phyloP scores from a whole-genome alignment of 2,888 invertebrate species.

The Oligia strigilis region DNA sequence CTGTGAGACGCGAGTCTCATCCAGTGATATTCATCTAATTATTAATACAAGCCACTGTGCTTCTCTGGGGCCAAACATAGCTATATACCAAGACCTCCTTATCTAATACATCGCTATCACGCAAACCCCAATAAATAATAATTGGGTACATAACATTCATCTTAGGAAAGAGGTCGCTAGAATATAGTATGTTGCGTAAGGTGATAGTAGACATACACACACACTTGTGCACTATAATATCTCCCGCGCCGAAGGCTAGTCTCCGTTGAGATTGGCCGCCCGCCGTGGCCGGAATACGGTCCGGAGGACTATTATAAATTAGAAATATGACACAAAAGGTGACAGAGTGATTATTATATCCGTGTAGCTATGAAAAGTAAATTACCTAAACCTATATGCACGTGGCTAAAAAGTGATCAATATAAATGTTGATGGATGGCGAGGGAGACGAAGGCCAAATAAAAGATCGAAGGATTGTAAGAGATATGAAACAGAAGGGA shows the following conservation, averaged over 20 bases:
- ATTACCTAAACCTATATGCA: background rate
- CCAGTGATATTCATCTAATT: background rate
- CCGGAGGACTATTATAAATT: too few species aligned
- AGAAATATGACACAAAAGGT: constrained; percentile 2
- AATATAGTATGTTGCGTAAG: background rate
- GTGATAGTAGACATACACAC: background rate
- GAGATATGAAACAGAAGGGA: background rate
- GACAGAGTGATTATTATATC: background rate
- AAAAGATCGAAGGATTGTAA: background rate
- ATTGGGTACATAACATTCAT: background rate
- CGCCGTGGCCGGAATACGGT: too few species aligned
- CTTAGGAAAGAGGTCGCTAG: background rate
- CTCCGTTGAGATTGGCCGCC: too few species aligned
- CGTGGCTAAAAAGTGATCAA: background rate
- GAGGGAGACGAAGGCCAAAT: background rate
- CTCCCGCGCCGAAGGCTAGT: too few species aligned
- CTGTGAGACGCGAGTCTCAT: too few species aligned
- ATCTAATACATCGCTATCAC: background rate
- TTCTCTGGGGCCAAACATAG: background rate
- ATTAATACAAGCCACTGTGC: background rate
- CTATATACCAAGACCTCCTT: background rate
- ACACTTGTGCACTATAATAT: too few species aligned
- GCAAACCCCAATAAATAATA: background rate
- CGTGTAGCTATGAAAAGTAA: background rate
- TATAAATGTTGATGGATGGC: background rate